These are phyloP conservation scores for Isichthys henryi DNA, from an alignment of 2,113 vertebrate genomes.

Conservation along the genomic window DNA sequence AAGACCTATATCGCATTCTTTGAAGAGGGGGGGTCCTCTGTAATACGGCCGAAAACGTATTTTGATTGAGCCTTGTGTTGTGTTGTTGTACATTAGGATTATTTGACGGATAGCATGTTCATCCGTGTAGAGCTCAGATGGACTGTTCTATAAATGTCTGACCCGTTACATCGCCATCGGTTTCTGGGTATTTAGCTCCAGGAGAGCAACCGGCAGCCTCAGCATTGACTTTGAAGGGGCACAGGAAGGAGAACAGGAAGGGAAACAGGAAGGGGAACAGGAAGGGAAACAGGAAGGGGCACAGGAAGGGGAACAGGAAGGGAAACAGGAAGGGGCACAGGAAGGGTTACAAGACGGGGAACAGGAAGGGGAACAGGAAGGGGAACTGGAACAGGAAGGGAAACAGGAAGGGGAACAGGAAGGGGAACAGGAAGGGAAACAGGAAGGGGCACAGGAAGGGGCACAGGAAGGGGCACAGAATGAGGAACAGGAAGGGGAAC, in stretches of 20 bases:
- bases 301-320: too few species aligned
- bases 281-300: too few species aligned
- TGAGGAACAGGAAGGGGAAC: background rate
- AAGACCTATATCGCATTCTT: background rate
- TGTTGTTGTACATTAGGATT: background rate
- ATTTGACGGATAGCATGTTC: background rate
- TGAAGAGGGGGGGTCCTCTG: background rate
- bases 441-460: background rate
- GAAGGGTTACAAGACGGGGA: too few species aligned
- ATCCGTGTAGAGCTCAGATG: background rate
- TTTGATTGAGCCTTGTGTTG: background rate
- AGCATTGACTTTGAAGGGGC: constrained; percentile 4
- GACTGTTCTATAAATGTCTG: background rate
- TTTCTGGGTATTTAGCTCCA: background rate
- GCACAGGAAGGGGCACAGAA: background rate
- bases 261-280: background rate
- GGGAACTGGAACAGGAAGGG: too few species aligned
- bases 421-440: background rate
- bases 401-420: background rate
- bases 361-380: too few species aligned
- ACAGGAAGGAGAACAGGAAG: background rate
- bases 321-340: too few species aligned
- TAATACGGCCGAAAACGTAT: background rate
- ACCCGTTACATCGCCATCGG: background rate
- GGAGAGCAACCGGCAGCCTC: background rate